Evolutionary conservation across 2,113 vertebrate genomes (phyloP).

Genomic region (Pseudorhombus dupliciocellatus): DNA sequence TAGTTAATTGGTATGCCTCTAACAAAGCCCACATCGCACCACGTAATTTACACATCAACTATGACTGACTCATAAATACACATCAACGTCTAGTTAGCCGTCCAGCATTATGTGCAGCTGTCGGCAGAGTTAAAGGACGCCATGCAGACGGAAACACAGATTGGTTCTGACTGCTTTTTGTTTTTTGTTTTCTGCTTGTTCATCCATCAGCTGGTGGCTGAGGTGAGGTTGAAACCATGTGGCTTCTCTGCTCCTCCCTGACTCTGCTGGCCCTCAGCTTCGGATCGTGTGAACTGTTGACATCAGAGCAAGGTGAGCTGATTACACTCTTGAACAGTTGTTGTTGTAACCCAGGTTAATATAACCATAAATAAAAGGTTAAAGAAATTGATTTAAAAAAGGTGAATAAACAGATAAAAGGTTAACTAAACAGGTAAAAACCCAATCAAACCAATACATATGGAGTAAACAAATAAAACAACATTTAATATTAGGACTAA

Average conservation of each 20-base stretch:
- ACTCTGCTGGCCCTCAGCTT: constrained; percentile 72
- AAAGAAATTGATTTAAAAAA: too few relatives aligned
- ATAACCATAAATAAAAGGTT: too few relatives aligned
- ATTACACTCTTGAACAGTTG: neutral
- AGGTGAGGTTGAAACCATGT: constrained; percentile 73
- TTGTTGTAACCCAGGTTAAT: too few relatives aligned
- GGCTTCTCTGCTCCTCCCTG: constrained; percentile 73
- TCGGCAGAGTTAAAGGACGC: constrained; percentile 22
- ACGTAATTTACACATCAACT: constrained; percentile 71
- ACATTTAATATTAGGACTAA: too few relatives aligned
- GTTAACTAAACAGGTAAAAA: too few relatives aligned
- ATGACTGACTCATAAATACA: constrained; percentile 72
- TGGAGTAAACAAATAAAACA: too few relatives aligned
- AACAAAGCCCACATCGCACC: constrained; percentile 68
- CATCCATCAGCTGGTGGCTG: constrained; percentile 60
- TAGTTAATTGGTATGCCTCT: constrained; percentile 72
- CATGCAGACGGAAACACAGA: constrained; percentile 22
- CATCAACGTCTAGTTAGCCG: constrained; percentile 65
- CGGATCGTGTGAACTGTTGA: constrained; percentile 63
- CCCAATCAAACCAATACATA: too few relatives aligned
- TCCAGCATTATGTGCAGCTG: constrained; percentile 62
- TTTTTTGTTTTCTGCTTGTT: constrained; percentile 45
- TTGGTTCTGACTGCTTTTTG: constrained; percentile 44
- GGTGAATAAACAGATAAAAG: too few relatives aligned
- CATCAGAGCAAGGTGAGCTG: constrained; percentile 72